Conservation (phyloP, 2,888 invertebrate genomes). For the Lepas anatifera region DNA sequence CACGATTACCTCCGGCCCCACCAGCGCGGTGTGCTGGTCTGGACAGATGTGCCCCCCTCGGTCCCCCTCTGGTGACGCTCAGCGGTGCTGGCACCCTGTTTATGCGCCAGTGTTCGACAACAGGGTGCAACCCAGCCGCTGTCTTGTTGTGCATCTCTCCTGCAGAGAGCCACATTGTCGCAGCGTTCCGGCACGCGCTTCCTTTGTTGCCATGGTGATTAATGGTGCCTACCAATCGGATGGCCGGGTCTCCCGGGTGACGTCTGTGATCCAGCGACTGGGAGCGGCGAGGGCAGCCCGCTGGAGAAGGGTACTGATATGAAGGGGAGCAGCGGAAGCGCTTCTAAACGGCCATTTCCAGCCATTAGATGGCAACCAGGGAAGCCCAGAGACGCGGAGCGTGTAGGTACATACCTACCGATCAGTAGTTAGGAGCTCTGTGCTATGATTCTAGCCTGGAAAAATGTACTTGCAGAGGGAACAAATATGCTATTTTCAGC, state of each 20-base stretch:
- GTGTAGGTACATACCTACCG: too few relatives aligned
- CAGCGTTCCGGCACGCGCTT: slow-evolving; percentile 4
- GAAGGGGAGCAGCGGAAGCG: neutral
- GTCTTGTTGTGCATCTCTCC: slow-evolving; percentile 5
- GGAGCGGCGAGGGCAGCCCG: neutral
- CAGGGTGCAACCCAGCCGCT: neutral
- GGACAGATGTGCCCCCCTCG: neutral
- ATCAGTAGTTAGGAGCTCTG: too few relatives aligned
- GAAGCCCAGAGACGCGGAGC: too few relatives aligned
- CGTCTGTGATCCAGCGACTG: slow-evolving; percentile 1
- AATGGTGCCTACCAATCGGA: slow-evolving; percentile 3
- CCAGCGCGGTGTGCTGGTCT: neutral
- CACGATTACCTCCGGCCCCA: neutral
- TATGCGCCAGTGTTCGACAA: neutral
- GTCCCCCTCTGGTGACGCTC: too few relatives aligned
- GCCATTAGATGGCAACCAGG: too few relatives aligned
- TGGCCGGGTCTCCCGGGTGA: neutral
- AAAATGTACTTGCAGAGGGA: too few relatives aligned
- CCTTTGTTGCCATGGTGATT: slow-evolving; percentile 12
- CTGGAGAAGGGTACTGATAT: neutral
- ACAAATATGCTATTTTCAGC: too few relatives aligned
- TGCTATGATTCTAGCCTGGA: too few relatives aligned
- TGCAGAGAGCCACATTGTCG: neutral
- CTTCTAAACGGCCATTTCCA: slow-evolving; percentile 2
- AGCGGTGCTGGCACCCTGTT: neutral